Evolutionary conservation across 2,113 vertebrate genomes (phyloP).

Genomic region (Hippocampus guttulatus): DNA sequence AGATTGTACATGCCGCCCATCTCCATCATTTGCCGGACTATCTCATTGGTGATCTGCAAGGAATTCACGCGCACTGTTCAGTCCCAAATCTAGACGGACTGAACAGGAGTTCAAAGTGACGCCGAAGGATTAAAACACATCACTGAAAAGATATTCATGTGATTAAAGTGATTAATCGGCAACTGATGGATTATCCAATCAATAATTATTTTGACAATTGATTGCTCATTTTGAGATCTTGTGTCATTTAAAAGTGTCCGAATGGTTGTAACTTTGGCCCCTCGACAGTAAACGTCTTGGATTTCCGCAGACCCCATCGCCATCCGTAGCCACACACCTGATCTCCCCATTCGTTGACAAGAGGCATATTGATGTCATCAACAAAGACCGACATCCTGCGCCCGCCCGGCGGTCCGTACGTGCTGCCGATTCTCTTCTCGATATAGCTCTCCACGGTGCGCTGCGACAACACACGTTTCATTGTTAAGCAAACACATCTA

Average conservation of each 20-base stretch:
- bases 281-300: too few species aligned
- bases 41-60: conserved; percentile 86
- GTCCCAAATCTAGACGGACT: not conserved
- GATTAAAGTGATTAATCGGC: too few species aligned
- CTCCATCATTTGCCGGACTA: conserved; percentile 87
- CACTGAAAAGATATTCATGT: too few species aligned
- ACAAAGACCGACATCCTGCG: conserved; percentile 87
- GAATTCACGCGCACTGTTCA: not conserved
- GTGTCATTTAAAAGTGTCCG: too few species aligned
- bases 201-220: too few species aligned
- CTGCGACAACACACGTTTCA: conserved; percentile 47
- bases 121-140: too few species aligned
- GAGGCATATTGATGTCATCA: conserved; percentile 89
- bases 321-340: conserved; percentile 71
- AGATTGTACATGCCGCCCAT: conserved; percentile 85
- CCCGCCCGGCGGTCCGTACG: conserved; percentile 83
- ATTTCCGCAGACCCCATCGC: not conserved
- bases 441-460: conserved; percentile 83
- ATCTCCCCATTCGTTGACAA: conserved; percentile 89
- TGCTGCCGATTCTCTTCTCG: conserved; percentile 84
- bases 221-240: too few species aligned
- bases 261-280: too few species aligned
- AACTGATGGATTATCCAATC: too few species aligned
- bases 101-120: not conserved
- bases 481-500: conserved; percentile 18